phyloP scores from a whole-genome alignment of 1,140 invertebrate genomes.

The Dreissena rostriformis region DNA sequence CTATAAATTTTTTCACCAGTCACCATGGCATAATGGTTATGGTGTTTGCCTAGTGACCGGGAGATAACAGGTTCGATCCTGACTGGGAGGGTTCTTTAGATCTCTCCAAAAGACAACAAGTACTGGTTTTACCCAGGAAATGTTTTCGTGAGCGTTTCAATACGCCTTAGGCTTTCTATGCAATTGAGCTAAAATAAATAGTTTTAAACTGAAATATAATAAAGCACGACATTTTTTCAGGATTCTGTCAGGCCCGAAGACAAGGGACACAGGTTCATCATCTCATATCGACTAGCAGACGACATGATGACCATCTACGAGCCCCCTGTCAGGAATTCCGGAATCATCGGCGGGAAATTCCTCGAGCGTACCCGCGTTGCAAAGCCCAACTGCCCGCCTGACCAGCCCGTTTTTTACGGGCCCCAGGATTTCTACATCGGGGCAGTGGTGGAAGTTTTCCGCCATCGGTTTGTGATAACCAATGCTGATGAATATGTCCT shows the following conservation, averaged over 20 bases:
- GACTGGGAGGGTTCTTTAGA: too few species aligned
- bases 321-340: conserved; percentile 80
- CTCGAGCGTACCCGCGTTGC: conserved; percentile 80
- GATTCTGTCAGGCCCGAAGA: conserved; percentile 78
- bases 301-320: conserved; percentile 82
- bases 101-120: too few species aligned
- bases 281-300: conserved; percentile 80
- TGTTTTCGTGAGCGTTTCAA: too few species aligned
- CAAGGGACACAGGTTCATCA: conserved; percentile 79
- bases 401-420: conserved; percentile 79
- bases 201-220: too few species aligned
- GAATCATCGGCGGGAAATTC: conserved; percentile 81
- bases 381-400: conserved; percentile 76
- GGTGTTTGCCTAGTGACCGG: too few species aligned
- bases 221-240: too few species aligned
- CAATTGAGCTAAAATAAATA: too few species aligned
- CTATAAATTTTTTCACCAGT: too few species aligned
- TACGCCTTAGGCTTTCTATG: too few species aligned
- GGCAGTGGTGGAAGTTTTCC: conserved; percentile 79
- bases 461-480: conserved; percentile 80
- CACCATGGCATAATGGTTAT: too few species aligned
- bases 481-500: conserved; percentile 80
- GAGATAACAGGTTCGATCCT: too few species aligned
- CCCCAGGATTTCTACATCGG: conserved; percentile 81
- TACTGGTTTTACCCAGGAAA: too few species aligned